A percentile compares a stretch with the other conserved stretches of the same genome.
phyloP scores from a whole-genome alignment of 2,888 invertebrate species.

The Uropetala carovei region DNA sequence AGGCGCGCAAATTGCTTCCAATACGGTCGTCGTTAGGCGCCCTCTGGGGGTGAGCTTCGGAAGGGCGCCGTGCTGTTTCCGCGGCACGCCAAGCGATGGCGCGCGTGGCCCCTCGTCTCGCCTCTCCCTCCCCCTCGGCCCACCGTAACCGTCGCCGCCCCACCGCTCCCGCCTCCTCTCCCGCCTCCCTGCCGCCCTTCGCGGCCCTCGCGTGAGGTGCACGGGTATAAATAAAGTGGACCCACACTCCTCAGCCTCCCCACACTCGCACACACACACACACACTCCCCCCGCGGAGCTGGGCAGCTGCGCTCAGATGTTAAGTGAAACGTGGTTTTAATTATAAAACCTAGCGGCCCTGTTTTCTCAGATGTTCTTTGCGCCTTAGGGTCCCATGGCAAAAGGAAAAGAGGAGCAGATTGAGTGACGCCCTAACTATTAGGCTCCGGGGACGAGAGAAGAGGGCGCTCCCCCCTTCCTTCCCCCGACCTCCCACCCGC shows the following conservation, averaged over 20 bases:
- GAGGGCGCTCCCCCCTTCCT: neutral
- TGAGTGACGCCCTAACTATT: slow-evolving; percentile 49
- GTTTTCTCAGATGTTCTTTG: slow-evolving; percentile 60
- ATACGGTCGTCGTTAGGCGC: neutral
- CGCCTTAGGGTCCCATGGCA: slow-evolving; percentile 39
- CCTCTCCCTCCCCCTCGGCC: neutral
- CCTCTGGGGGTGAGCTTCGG: neutral
- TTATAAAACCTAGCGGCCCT: slow-evolving; percentile 62
- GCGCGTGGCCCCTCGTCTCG: neutral
- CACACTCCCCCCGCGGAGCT: neutral
- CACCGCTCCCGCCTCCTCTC: neutral
- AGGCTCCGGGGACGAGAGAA: neutral
- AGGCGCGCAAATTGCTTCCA: slow-evolving; percentile 3
- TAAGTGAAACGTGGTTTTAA: slow-evolving; percentile 64
- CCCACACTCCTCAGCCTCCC: neutral
- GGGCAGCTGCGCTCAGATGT: slow-evolving; percentile 59
- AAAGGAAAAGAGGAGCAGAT: slow-evolving; percentile 2
- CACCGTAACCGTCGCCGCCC: neutral
- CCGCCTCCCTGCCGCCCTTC: neutral
- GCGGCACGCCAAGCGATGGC: slow-evolving; percentile 32
- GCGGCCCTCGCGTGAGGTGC: slow-evolving; percentile 9
- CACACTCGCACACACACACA: neutral
- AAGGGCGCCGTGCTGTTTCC: slow-evolving; percentile 5
- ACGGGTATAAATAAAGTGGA: slow-evolving; percentile 41
- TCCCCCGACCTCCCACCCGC: neutral